Evolutionary conservation across 2,113 vertebrate genomes (phyloP), one percentile per base, ranked within the genome.

Genomic region (Heterotis niloticus): DNA sequence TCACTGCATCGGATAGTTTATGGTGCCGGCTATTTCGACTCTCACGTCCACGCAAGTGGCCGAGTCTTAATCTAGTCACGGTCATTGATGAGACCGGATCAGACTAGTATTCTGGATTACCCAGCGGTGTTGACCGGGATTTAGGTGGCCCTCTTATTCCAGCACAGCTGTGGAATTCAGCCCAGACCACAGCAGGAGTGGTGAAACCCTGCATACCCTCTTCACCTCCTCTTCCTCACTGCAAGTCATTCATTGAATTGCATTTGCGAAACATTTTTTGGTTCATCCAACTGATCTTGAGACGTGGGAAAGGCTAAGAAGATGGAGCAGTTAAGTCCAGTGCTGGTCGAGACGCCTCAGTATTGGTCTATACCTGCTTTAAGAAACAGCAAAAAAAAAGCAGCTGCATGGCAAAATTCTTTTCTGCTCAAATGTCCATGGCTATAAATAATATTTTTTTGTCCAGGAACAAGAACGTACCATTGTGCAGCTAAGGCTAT

Each of bases 81-180:
- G n/a, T n/a, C n/a, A n/a, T n/a, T n/a, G n/a, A n/a, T n/a, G n/a
- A n/a, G n/a, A n/a, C n/a, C n/a, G n/a, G n/a, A n/a, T n/a, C n/a
- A n/a, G n/a, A n/a, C n/a, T n/a, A 28, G 80, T 64, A 17, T 10
- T 59, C 10, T 59, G 70, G 23, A 26, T 76, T 74, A 59, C 20
- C 62, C 78, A 78, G 75, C 34, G 72, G 76, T 80, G 76, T 79
- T 84, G 83, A 76, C 75, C 72, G 69, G 0, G 7, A 71, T 10
- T 5, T 7, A 28, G 64, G 28, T n/a, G 74, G 77, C n/a, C 65
- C 73, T 83, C 79, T 62, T 62, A 51, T 59, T 81, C 80, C 76
- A 82, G 65, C 64, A 85, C 83, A 80, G 81, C 78, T 84, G 79
- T 78, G 64, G 13, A 5, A 9, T 62, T 52, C 20, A 17, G 18